A percentile compares a stretch with the other conserved stretches of the same genome.
These are phyloP conservation scores for Phoebastria nigripes DNA, from an alignment of 2,797 vertebrate species.

Conservation along the genomic window DNA sequence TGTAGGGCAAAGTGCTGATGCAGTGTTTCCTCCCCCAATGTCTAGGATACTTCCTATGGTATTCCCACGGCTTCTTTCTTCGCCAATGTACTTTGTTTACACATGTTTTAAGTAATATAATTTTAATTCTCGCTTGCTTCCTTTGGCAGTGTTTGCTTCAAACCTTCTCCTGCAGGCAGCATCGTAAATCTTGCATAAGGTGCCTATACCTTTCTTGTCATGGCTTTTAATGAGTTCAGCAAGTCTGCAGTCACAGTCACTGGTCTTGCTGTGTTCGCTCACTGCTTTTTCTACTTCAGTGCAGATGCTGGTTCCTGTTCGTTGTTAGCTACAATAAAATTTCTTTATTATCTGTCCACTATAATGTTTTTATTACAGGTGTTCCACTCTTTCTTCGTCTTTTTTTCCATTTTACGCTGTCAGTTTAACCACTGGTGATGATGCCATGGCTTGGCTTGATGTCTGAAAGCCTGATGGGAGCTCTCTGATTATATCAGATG, in stretches of 20 bases:
- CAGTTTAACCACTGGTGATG: not conserved
- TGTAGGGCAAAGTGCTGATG: not conserved
- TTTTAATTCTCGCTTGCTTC: not conserved
- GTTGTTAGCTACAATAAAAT: not conserved
- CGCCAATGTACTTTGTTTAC: not conserved
- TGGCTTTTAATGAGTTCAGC: conserved; percentile 13
- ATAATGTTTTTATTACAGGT: not conserved
- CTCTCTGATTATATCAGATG: not conserved
- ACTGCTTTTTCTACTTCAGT: conserved; percentile 27
- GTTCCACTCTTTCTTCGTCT: not conserved
- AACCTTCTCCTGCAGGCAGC: not conserved
- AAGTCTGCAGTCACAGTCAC: not conserved
- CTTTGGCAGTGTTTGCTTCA: not conserved
- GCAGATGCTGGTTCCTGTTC: not conserved
- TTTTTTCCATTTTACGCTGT: not conserved
- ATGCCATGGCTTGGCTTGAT: not conserved
- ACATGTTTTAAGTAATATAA: not conserved
- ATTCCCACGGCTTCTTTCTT: not conserved
- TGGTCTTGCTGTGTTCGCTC: not conserved
- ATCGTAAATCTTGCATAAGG: conserved; percentile 43
- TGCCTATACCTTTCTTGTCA: not conserved
- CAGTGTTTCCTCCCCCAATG: not conserved
- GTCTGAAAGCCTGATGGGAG: not conserved
- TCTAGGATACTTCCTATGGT: not conserved
- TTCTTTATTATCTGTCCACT: not conserved